Evolutionary conservation across 1,140 invertebrate species (phyloP).

Genomic region (Drosophila trapezifrons): DNA sequence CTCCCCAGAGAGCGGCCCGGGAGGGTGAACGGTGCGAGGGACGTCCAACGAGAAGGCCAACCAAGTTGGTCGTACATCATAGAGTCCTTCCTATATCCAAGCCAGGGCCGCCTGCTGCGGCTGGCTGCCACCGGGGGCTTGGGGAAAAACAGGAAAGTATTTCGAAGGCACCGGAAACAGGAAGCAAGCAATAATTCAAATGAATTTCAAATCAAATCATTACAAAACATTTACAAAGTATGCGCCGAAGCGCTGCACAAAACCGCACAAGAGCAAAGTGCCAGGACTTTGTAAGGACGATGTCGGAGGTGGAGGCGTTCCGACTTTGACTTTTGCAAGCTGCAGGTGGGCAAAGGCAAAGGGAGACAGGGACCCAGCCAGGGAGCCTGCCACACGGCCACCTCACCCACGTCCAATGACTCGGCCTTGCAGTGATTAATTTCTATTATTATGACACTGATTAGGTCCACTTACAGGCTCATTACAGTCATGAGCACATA

Average conservation of each 20-base stretch:
- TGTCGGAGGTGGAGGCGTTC: neutral
- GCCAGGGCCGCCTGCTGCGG: conserved; percentile 52
- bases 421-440: conserved; percentile 67
- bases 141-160: conserved; percentile 74
- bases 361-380: neutral
- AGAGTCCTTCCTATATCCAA: conserved; percentile 66
- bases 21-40: neutral
- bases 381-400: neutral
- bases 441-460: conserved; percentile 82
- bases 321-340: conserved; percentile 55
- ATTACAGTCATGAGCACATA: conserved; percentile 78
- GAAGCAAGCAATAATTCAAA: conserved; percentile 84
- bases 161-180: conserved; percentile 81
- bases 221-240: conserved; percentile 83
- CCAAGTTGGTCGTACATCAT: conserved; percentile 70
- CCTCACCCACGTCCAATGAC: neutral
- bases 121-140: neutral
- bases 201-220: conserved; percentile 84
- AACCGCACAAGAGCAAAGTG: conserved; percentile 60
- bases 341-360: conserved; percentile 46
- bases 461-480: conserved; percentile 81
- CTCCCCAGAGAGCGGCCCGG: conserved; percentile 37
- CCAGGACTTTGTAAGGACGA: neutral
- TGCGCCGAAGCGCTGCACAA: conserved; percentile 77
- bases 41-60: conserved; percentile 28